Conservation (phyloP, 2,113 vertebrate genomes). For the Seriola aureovittata region DNA sequence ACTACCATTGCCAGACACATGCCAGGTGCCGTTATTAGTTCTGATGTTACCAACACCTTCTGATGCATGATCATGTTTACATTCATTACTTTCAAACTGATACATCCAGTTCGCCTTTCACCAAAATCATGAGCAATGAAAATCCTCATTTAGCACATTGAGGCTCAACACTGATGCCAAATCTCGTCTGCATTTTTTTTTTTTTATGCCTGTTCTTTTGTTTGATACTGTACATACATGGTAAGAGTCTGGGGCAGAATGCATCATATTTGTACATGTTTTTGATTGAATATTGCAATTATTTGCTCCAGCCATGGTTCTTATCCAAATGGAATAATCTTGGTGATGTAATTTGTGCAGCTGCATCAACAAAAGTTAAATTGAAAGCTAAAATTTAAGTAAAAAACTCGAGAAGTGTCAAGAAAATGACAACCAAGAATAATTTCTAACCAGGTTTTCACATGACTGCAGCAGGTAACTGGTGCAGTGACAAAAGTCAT, state of each 20-base stretch:
- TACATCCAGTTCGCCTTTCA: too few species aligned
- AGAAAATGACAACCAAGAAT: background rate
- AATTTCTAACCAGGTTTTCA: slow-evolving; percentile 7
- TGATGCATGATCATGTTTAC: too few species aligned
- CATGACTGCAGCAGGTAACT: background rate
- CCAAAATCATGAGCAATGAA: too few species aligned
- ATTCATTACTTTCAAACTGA: too few species aligned
- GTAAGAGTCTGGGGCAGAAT: background rate
- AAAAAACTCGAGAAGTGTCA: background rate
- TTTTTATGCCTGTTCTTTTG: background rate
- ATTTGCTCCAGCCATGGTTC: background rate
- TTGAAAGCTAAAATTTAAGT: background rate
- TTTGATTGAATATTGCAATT: slow-evolving; percentile 8
- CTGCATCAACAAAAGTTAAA: background rate
- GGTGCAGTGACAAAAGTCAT: background rate
- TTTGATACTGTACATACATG: slow-evolving; percentile 5
- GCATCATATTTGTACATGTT: background rate
- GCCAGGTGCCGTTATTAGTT: too few species aligned
- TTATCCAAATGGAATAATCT: background rate
- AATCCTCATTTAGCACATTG: too few species aligned
- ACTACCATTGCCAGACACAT: too few species aligned
- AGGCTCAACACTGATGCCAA: too few species aligned
- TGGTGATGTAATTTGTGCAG: background rate
- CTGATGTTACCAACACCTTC: too few species aligned
- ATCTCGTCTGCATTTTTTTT: too few species aligned